Evolutionary conservation across 2,797 vertebrate genomes (phyloP), one percentile per base, ranked within the genome.

Genomic region (Halcyon leucocephala): DNA sequence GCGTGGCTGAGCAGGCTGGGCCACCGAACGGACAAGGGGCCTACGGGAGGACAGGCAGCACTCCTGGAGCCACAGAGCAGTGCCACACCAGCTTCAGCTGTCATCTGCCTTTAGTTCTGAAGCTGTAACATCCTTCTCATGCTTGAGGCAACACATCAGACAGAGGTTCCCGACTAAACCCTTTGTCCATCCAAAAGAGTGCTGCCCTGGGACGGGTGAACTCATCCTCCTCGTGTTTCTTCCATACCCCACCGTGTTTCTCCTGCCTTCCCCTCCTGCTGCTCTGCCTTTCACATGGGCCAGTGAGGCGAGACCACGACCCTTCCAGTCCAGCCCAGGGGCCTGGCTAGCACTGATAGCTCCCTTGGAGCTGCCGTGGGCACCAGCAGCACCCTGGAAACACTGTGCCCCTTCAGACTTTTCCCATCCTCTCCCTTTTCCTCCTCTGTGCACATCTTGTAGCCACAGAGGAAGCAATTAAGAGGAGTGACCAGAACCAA

Each of bases 381-480:
- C 33, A 78, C 44, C 61, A 81, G 13, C 25, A 92, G 12, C 16
- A 65, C 24, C 67, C 57, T 7, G 0, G 74, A 83, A 86, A 60
- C 19, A 6, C 51, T n/a, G 11, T n/a, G 8, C 29, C 31, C 6
- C 37, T 18, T 54, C 18, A 7, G 24, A 3, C 65, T 62, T 31
- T 9, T 21, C 19, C 15, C 17, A 29, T 39, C 62, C 7, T 54
- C 20, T 14, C 28, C 10, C 15, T 69, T 84, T 84, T 84, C 73
- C 58, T 91, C 18, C 31, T 42, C 58, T 82, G 41, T 28, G 18
- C 24, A 15, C 25, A 62, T 54, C 72, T 49, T 71, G 31, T 46
- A 79, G 62, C 61, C 62, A 80, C 82, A 91, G 51, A 93, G 71
- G 84, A 93, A 89, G 86, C 55, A 82, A 73, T 82, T 85, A 89